phyloP scores from a whole-genome alignment of 30 jellyfish, hydroid and myxozoan genomes.

The Turritopsis dohrnii region DNA sequence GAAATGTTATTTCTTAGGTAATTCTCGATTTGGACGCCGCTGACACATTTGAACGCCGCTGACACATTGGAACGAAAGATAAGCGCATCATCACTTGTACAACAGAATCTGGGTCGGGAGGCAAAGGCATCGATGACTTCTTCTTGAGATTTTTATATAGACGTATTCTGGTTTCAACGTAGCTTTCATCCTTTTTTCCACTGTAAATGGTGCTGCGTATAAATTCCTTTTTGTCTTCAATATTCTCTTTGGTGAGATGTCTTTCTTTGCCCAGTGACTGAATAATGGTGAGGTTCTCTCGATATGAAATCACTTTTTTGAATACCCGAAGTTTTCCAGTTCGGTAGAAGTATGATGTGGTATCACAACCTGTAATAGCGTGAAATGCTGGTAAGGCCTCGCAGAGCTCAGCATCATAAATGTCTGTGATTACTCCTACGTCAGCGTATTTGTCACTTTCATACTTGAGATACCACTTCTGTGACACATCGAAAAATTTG shows the following conservation, averaged over 20 bases:
- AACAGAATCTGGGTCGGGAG: background rate
- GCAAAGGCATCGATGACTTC: background rate
- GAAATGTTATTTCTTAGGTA: no score
- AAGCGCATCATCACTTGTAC: background rate
- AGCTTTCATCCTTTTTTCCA: background rate
- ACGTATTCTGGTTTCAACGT: background rate
- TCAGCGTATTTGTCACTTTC: background rate
- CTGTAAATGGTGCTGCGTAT: no score
- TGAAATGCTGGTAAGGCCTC: background rate
- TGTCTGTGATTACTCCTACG: background rate
- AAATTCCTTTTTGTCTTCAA: background rate
- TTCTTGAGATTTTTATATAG: conserved; percentile 27
- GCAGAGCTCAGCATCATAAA: background rate
- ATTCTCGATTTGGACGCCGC: no score
- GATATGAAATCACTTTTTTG: background rate
- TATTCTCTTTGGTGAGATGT: background rate
- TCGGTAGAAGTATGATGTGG: background rate
- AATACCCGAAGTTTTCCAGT: conserved; percentile 2
- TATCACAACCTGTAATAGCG: background rate
- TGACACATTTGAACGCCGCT: no score
- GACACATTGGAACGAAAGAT: no score
- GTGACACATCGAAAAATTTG: background rate
- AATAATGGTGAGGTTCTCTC: background rate
- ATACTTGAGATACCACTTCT: background rate
- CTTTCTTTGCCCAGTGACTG: background rate